Base-by-base conservation (phyloP, 2,113 vertebrate species). In the Eublepharis macularius region DNA sequence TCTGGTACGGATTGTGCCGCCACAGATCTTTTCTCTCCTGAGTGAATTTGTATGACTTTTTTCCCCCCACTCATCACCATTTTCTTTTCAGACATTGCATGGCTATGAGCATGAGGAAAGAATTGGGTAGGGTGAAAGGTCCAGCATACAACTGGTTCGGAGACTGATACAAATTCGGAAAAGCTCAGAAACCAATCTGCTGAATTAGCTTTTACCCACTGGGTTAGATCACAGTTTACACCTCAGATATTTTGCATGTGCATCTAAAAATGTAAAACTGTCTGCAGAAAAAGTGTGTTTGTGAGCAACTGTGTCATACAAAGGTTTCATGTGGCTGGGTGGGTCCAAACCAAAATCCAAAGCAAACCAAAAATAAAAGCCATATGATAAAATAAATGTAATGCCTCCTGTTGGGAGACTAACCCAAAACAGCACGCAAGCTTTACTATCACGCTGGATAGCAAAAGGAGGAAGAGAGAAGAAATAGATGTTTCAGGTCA, bases 1-100 rank as follows among this genome's bases (percentile, higher is more conserved):
- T 86, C 3, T 32, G 85, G n/a, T 60, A 80, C 47, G 34, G 10
- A 32, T 16, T 2, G 1, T 2, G 0, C 34, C 73, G 4, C 29
- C 83, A 24, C 70, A 34, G 11, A 29, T 73, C 45, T 72, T n/a
- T 29, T 41, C 36, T 80, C 63, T 87, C 65, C 76, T 83, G 51
- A 83, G 66, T 83, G 16, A 83, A 63, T 83, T 63, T 39, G 45
- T 43, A 45, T 41, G 29, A 83, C 29, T n/a, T 82, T 74, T 73
- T n/a, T n/a, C 39, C 7, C 51, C 41, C 29, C 26, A 54, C 36
- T 21, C 54, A 39, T 14, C 2, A 29, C 12, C 39, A 5, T 43
- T 47, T 82, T 70, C 87, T 5, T 0, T 76, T 80, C 34, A 24
- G 13, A 39, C n/a, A 51, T 39, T 21, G 17, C n/a, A 49, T 49